Base-by-base conservation (phyloP, 2,797 vertebrate genomes). In the Microchirus variegatus region DNA sequence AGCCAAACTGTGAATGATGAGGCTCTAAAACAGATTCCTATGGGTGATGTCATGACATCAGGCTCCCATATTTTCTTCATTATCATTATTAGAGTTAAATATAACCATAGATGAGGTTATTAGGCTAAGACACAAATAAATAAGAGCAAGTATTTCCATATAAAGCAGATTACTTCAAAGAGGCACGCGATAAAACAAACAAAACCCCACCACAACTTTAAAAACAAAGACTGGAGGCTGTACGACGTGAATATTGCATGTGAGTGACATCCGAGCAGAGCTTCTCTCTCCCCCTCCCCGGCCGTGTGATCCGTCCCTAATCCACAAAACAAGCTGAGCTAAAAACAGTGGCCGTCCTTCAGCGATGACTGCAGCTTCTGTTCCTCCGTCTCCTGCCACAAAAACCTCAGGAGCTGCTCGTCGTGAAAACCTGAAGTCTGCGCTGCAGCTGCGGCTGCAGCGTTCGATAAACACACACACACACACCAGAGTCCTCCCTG, bases 381-480 rank as follows among this genome's bases (percentile, higher is more conserved):
- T 74, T 67, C 10, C 26, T 17, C 42, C 10, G 36, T 17, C 42
- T 47, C 22, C 50, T 72, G 40, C 63, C 50, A 60, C 70, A 5
- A 56, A 60, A 19, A 55, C 48, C 36, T 52, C 50, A 10, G 55
- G 55, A 62, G 73, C 64, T 53, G 49, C 65, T 76, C 38, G 41
- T 47, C 46, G 22, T 45, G 51, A 67, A n/a, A n/a, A 55, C 68
- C 76, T 43, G 41, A 73, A 69, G 75, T 60, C 68, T 77, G 59
- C 35, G 3, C 48, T n/a, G 40, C 76, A 80, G 73, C 83, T 67
- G 78, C 64, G 50, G 75, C 83, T 67, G 78, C 64, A 49, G 75
- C 61, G 48, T 57, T 63, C 62, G 22, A 15, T 73, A 81, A 79
- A 82, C 66, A 81, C 52, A 57, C 60, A 15, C 71, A 81, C 77